Base-by-base conservation (phyloP, 2,113 vertebrate genomes). In the Strix uralensis region DNA sequence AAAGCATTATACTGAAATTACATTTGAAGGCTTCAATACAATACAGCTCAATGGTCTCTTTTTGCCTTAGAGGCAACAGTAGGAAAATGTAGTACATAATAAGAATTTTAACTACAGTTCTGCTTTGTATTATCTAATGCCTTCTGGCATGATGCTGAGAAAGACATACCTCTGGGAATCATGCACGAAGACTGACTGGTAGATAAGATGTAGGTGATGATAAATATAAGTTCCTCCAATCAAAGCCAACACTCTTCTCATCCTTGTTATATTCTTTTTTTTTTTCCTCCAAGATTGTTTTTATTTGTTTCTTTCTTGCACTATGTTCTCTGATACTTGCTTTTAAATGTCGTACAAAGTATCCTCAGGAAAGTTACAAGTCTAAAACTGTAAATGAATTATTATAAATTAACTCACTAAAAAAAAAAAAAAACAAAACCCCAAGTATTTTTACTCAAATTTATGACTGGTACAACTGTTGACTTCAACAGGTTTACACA, bases 51-150 rank as follows among this genome's bases (percentile, higher is more conserved):
- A 59, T 71, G 69, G 80, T 81, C 47, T 93, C n/a, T 81, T 89
- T 93, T 88, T 96, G 69, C 83, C 92, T 93, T 86, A 75, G 72
- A 95, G 88, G 90, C 83, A 97, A 85, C 66, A 72, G 73, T 75
- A 63, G 77, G 80, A 91, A 92, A 94, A 94, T 8, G 7, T 51
- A 74, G 73, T 32, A 67, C 88, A 81, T 83, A 91, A 80, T 86
- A 95, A 90, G 77, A 92, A 92, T 95, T 92, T 78, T 95, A 96
- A 93, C 86, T 88, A 62, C 52, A 86, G 42, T 81, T 96, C 46
- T 78, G 21, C 75, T 96, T 88, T 88, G 51, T 88, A n/a, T 87
- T 94, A 78, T 74, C 55, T 92, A n/a, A 42, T 90, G 63, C 75
- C 63, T 94, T 4, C 4, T 93, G 58, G 90, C 63, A 42, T 34